Evolutionary conservation across 2,797 vertebrate species (phyloP).

Genomic region (Pampus argenteus): DNA sequence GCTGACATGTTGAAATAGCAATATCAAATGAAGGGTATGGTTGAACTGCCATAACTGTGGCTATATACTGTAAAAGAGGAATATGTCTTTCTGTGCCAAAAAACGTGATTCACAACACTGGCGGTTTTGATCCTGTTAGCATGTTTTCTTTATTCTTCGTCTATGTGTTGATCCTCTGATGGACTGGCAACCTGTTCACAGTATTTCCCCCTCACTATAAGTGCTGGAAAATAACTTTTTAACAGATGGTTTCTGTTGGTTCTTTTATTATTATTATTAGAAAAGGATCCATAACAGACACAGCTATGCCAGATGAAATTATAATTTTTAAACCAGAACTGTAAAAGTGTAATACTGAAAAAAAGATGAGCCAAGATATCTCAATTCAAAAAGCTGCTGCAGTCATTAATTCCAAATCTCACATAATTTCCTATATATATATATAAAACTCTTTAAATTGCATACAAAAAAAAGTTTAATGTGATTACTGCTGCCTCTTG

Average conservation of each 20-base stretch:
- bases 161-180: not conserved
- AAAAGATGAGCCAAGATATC: not conserved
- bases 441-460: slow-evolving; percentile 28
- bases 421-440: slow-evolving; percentile 8
- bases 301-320: not conserved
- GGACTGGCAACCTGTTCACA: no score
- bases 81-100: no score
- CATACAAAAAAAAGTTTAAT: slow-evolving; percentile 7
- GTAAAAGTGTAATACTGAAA: not conserved
- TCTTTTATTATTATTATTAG: not conserved
- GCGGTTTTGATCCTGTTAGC: not conserved
- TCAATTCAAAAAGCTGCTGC: slow-evolving; percentile 25
- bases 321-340: not conserved
- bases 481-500: slow-evolving; percentile 17
- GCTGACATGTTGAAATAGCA: slow-evolving; percentile 67
- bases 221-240: not conserved
- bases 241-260: not conserved
- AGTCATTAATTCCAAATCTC: not conserved
- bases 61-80: not conserved
- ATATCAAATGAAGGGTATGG: slow-evolving; percentile 51
- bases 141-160: not conserved
- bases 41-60: slow-evolving; percentile 23
- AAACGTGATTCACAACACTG: no score
- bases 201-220: not conserved
- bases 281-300: not conserved